Percentiles rank a stretch among this genome's conserved stretches.
Evolutionary conservation across 2,888 invertebrate genomes (phyloP).

Genomic region (Nomada hirtipes): DNA sequence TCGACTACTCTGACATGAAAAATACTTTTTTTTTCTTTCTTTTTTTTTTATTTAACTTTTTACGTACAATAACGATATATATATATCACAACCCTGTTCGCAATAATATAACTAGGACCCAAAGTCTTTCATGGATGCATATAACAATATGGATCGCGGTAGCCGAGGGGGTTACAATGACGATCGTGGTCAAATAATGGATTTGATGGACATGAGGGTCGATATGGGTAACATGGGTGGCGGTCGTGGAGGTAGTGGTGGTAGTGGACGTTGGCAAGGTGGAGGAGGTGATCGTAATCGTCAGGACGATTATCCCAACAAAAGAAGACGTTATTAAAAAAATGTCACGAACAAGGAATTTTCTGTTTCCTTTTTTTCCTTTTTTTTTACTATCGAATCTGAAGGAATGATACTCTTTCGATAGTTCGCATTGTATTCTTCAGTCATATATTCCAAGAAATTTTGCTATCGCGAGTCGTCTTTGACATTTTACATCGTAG

Average conservation of each 20-base stretch:
- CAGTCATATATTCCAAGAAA: conserved; percentile 45
- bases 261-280: conserved; percentile 82
- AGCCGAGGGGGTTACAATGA: conserved; percentile 83
- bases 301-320: conserved; percentile 88
- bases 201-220: conserved; percentile 84
- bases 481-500: conserved; percentile 34
- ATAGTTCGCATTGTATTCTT: conserved; percentile 49
- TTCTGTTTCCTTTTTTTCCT: conserved; percentile 1
- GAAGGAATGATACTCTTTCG: conserved; percentile 28
- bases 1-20: conserved; percentile 24
- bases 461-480: conserved; percentile 45
- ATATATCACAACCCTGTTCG: conserved; percentile 20
- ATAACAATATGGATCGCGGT: conserved; percentile 83
- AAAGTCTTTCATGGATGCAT: conserved; percentile 85
- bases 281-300: conserved; percentile 86
- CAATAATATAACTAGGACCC: conserved; percentile 80
- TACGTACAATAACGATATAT: conserved; percentile 4
- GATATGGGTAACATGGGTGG: conserved; percentile 82
- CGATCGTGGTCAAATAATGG: conserved; percentile 83
- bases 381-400: conserved; percentile 9
- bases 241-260: conserved; percentile 81
- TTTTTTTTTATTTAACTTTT: conserved; percentile 12
- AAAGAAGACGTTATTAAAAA: conserved; percentile 87
- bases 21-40: neutral
- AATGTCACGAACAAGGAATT: neutral